These are phyloP conservation scores for Allacma fusca DNA, from an alignment of 2,888 invertebrate species.

Conservation along the genomic window DNA sequence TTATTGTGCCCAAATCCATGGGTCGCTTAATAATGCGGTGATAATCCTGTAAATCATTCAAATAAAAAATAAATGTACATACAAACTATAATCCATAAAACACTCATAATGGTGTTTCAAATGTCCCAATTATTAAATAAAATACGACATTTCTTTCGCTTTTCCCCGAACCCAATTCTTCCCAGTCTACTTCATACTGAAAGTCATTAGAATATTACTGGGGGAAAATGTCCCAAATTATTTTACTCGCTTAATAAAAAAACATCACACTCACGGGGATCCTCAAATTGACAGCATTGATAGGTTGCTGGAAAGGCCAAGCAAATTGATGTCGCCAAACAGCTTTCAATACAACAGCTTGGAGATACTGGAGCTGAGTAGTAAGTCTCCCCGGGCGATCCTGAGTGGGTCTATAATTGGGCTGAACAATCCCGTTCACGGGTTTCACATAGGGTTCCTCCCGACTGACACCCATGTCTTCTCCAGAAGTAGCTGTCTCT, in stretches of 20 bases:
- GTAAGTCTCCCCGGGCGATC: conserved; percentile 91
- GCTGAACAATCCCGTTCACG: conserved; percentile 87
- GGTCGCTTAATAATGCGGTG: conserved; percentile 97
- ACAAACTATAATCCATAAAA: too few relatives aligned
- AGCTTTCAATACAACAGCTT: conserved; percentile 93
- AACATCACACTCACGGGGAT: conserved; percentile 76
- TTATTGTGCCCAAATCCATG: conserved; percentile 98
- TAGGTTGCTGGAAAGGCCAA: conserved; percentile 98
- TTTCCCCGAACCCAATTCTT: too few relatives aligned
- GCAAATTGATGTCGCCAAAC: conserved; percentile 98
- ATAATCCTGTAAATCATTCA: conserved; percentile 84
- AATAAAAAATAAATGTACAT: too few relatives aligned
- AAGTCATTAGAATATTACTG: too few relatives aligned
- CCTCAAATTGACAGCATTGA: conserved; percentile 94
- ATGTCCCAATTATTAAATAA: too few relatives aligned
- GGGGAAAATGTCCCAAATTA: not conserved
- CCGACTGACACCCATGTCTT: conserved; percentile 65
- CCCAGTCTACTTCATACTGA: too few relatives aligned
- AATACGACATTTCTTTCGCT: too few relatives aligned
- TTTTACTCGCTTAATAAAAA: not conserved
- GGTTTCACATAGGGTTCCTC: conserved; percentile 81
- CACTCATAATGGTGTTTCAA: too few relatives aligned
- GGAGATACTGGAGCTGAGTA: conserved; percentile 91
- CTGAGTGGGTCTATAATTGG: conserved; percentile 81
- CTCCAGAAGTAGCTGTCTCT: not conserved